phyloP scores from a whole-genome alignment of 2,888 invertebrate species.

The Mimumesa dahlbomi region DNA sequence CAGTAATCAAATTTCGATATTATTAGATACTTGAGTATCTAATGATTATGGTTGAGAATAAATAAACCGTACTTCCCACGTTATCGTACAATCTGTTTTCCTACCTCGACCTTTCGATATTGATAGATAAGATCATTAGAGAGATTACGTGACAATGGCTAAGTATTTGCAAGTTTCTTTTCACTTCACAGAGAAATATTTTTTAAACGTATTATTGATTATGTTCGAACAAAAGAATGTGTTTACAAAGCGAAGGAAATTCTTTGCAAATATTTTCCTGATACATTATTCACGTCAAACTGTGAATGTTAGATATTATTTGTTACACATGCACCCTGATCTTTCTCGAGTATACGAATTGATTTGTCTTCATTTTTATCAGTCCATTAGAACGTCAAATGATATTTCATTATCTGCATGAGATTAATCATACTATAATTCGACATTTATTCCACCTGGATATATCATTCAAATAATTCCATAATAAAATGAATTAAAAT shows the following conservation, averaged over 20 bases:
- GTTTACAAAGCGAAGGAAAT: background rate
- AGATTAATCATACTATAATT: too few relatives aligned
- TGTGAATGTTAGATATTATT: too few relatives aligned
- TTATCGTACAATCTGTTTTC: constrained; percentile 46
- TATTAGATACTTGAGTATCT: too few relatives aligned
- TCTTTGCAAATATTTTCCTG: constrained; percentile 2
- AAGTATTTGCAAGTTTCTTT: constrained; percentile 43
- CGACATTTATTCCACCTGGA: too few relatives aligned
- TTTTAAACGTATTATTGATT: constrained; percentile 9
- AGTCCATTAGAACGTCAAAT: too few relatives aligned
- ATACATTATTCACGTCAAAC: constrained; percentile 19
- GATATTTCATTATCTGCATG: too few relatives aligned
- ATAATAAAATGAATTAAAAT: too few relatives aligned
- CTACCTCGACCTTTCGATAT: constrained; percentile 30
- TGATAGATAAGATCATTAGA: constrained; percentile 23
- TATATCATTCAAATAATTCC: too few relatives aligned
- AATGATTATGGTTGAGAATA: constrained; percentile 33
- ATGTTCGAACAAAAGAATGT: background rate
- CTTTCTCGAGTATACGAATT: too few relatives aligned
- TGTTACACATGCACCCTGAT: too few relatives aligned
- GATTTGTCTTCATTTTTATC: too few relatives aligned
- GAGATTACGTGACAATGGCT: constrained; percentile 21
- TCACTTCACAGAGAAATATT: constrained; percentile 36
- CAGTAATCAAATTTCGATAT: constrained; percentile 30
- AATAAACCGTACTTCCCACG: constrained; percentile 41